A percentile compares a stretch with the other conserved stretches of the same genome.
phyloP scores from a whole-genome alignment of 2,797 vertebrate genomes.

The Naso thynnoides region DNA sequence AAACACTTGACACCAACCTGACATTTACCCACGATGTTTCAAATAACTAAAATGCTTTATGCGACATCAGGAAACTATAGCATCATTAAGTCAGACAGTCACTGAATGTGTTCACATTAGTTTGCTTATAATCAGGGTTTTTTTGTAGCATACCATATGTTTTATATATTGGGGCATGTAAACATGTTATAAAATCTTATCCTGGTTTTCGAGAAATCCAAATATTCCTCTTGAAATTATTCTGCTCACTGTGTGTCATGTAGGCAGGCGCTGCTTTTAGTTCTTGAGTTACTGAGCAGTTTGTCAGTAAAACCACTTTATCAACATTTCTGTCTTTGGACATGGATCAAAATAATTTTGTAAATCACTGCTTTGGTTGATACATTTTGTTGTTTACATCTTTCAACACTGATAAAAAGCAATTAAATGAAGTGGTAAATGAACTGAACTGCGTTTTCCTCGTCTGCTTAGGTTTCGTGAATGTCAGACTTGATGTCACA shows the following conservation, averaged over 20 bases:
- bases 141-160: neutral
- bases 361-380: neutral
- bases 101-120: neutral
- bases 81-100: neutral
- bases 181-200: neutral
- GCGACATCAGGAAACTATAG: neutral
- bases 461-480: neutral
- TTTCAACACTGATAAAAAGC: neutral
- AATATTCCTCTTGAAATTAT: too few species aligned
- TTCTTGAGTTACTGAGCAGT: neutral
- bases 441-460: neutral
- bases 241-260: neutral
- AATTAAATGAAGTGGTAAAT: neutral
- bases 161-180: neutral
- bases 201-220: neutral
- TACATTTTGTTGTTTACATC: neutral
- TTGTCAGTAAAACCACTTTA: neutral
- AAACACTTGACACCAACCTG: neutral
- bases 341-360: neutral
- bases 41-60: neutral
- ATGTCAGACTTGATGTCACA: neutral
- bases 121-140: too few species aligned
- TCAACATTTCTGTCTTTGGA: neutral
- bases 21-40: neutral
- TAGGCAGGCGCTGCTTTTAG: neutral